These are phyloP conservation scores for Triops cancriformis DNA, from an alignment of 1,140 invertebrate genomes.

Conservation along the genomic window DNA sequence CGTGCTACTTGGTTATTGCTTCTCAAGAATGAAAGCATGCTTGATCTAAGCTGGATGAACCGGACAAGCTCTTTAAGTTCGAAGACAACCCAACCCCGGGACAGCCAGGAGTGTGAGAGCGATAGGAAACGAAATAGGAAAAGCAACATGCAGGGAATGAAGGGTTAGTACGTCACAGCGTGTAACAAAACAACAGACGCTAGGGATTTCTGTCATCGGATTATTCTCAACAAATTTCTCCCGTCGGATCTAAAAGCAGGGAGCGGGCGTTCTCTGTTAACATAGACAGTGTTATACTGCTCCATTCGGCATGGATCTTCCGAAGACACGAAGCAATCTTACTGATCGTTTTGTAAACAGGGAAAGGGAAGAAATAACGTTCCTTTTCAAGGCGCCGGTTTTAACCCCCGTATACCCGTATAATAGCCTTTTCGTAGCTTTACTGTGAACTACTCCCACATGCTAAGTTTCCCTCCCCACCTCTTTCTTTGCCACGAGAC, in stretches of 20 bases:
- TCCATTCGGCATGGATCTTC: too few relatives aligned
- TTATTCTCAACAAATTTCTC: background rate
- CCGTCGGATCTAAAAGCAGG: background rate
- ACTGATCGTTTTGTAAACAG: too few relatives aligned
- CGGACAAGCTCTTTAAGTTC: background rate
- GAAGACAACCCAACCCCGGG: background rate
- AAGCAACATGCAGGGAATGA: background rate
- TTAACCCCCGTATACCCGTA: too few relatives aligned
- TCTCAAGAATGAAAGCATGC: background rate
- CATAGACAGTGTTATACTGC: too few relatives aligned
- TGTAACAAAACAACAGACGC: conserved; percentile 1
- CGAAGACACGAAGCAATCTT: too few relatives aligned
- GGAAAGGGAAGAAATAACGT: too few relatives aligned
- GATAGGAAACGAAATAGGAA: background rate
- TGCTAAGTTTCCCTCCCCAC: too few relatives aligned
- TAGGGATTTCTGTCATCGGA: conserved; percentile 5
- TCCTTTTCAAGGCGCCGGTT: too few relatives aligned
- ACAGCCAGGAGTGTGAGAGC: background rate
- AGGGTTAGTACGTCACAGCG: background rate
- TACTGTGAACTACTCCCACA: too few relatives aligned
- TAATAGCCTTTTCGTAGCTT: too few relatives aligned
- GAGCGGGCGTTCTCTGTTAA: too few relatives aligned
- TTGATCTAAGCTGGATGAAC: background rate
- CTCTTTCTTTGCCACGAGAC: background rate
- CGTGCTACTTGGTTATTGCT: background rate